These are phyloP conservation scores for Ammospiza nelsoni DNA, from an alignment of 2,113 vertebrate species.

Conservation along the genomic window DNA sequence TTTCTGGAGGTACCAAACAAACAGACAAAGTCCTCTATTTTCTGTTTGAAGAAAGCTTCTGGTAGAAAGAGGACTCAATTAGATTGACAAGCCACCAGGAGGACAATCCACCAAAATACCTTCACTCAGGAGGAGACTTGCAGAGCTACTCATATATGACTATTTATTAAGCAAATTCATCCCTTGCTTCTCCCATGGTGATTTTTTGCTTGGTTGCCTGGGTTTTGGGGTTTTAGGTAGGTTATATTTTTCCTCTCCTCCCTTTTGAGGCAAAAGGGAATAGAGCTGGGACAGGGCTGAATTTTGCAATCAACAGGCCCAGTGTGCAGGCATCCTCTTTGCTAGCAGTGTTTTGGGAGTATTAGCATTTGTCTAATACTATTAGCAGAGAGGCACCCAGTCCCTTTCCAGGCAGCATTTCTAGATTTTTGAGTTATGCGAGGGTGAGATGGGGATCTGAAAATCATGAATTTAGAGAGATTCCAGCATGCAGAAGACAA, in stretches of 20 bases:
- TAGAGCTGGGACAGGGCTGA: neutral
- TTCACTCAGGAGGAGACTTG: neutral
- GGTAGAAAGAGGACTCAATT: neutral
- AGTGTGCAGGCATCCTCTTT: neutral
- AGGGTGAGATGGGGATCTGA: neutral
- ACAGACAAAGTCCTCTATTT: neutral
- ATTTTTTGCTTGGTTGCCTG: neutral
- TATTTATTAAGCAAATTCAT: neutral
- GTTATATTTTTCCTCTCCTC: rapidly evolving
- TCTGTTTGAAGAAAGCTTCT: neutral
- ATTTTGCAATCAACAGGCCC: neutral
- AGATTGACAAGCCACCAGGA: neutral
- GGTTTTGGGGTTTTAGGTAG: neutral
- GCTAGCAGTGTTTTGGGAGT: neutral
- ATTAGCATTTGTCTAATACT: neutral
- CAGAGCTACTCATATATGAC: neutral
- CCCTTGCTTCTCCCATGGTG: neutral
- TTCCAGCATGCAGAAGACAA: neutral
- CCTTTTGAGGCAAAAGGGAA: neutral
- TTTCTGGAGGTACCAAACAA: neutral
- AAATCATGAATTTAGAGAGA: neutral
- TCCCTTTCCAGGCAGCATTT: neutral
- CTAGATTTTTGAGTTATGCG: neutral
- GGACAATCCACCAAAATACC: neutral
- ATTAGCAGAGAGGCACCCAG: neutral